Evolutionary conservation across 1,140 invertebrate genomes (phyloP).

Genomic region (Trachelipus rathkii): DNA sequence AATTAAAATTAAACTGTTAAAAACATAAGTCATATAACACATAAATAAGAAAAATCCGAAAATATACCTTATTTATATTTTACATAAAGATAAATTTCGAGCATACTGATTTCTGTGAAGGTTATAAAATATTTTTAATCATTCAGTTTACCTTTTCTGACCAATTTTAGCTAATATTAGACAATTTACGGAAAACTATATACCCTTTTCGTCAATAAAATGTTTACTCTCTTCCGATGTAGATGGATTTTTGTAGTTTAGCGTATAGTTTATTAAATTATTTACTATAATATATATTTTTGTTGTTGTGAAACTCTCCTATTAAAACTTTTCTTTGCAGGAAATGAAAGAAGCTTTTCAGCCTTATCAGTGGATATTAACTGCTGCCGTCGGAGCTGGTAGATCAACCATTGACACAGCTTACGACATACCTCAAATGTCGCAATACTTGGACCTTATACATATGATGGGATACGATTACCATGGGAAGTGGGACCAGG

Average conservation of each 20-base stretch:
- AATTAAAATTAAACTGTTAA: too few relatives aligned
- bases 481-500: constrained; percentile 74
- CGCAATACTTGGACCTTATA: constrained; percentile 64
- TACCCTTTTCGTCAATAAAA: neutral
- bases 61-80: too few relatives aligned
- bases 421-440: constrained; percentile 47
- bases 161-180: too few relatives aligned
- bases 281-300: neutral
- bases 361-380: constrained; percentile 53
- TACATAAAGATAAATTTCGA: too few relatives aligned
- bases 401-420: constrained; percentile 49
- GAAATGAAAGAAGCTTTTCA: constrained; percentile 57
- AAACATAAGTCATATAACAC: too few relatives aligned
- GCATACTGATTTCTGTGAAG: too few relatives aligned
- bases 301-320: neutral
- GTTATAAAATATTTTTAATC: too few relatives aligned
- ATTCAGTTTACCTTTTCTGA: too few relatives aligned
- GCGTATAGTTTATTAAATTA: neutral
- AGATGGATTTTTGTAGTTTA: neutral
- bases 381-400: constrained; percentile 58
- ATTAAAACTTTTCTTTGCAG: constrained; percentile 49
- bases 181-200: neutral
- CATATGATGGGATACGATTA: constrained; percentile 89
- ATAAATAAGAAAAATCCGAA: too few relatives aligned
- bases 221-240: neutral